Evolutionary conservation across 2,113 vertebrate species (phyloP), one percentile per base, ranked within the genome.

Genomic region (Apeltes quadracus): DNA sequence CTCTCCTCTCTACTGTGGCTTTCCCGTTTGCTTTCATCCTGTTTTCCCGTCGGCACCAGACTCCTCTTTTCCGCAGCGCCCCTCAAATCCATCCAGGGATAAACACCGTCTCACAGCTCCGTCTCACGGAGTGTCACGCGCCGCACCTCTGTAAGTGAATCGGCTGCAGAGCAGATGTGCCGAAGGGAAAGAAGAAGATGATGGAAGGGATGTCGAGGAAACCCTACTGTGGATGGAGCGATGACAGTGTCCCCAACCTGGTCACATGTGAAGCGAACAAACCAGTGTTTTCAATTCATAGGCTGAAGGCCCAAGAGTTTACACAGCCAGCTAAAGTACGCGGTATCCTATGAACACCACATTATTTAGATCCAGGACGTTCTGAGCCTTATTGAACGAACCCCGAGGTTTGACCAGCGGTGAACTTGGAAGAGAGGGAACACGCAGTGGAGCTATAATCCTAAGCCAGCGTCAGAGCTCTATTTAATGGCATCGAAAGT

Each of bases 131-230:
- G 79, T 84, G 84, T 85, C 74, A 43, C 50, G 61, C 80, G 80
- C 78, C 69, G 78, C 68, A 70, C 51, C 66, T 72, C 72, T 87
- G 75, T 69, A 76, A 64, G 72, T 72, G 81, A 87, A 84, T 86
- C 81, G 75, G 72, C 75, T 72, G 53, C 83, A 76, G 72, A 84
- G 69, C 72, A 69, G 72, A 61, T 64, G 29, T 48, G 56, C 64
- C 81, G 61, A 67, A 79, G 58, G 69, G 78, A 72, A n/a, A n/a
- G n/a, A n/a, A 61, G 65, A 83, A 73, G 48, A 71, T 69, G 72
- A 80, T 61, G 22, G 55, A 71, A 51, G 22, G 66, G 56, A 69
- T 75, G 72, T 41, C 22, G 22, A 53, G 44, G 61, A 54, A 58
- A 69, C 48, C 34, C 14, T 27, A 16, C 32, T 69, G 53, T 68